Base-by-base conservation (phyloP, 2,888 invertebrate species). In the Pasiphila rectangulata region DNA sequence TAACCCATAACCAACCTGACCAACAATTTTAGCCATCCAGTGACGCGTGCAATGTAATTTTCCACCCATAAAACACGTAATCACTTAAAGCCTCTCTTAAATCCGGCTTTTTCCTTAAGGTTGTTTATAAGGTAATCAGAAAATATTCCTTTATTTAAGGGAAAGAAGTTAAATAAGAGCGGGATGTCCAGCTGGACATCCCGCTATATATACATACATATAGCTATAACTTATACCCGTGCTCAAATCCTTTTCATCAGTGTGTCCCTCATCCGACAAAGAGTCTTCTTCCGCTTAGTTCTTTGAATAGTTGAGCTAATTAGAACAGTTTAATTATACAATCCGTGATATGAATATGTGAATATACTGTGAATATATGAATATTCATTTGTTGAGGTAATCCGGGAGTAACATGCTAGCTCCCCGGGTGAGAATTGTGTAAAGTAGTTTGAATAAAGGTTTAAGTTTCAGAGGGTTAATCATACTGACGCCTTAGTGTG, bases 251-350 rank as follows among this genome's bases (percentile, higher is more conserved):
- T 27, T 2, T 13, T 5, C 3, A 7, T 13, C 27, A 6, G 27
- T 27, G 27, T 13, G 27, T 27, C 27, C 27, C 25, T n/a, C n/a
- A n/a, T n/a, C n/a, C n/a, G n/a, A n/a, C 3, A 1, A 27, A 27
- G 27, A 27, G 27, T 27, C n/a, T n/a, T 27, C 27, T 13, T 13
- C 27, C 12, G 12, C 10, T 30, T 46, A 41, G 37, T 46, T 41
- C 36, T 37, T 47, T 41, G 41, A 47, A 41, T 37, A 41, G 37
- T 37, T 47, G 24, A 41, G 41, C 30, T 41, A 37, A 47, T 47
- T 47, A 46, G 35, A 35, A n/a, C 13, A 25, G 21, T 32, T 25
- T 21, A 21, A 46, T 46, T 45, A 34, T 39, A 45, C 45, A 45
- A 25, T 35, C 40, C 17, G 21, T 29, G 20, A 21, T 46, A 46